A percentile compares a stretch with the other conserved stretches of the same genome.
Evolutionary conservation across 1,140 invertebrate genomes (phyloP).

Genomic region (Microplitis demolitor): DNA sequence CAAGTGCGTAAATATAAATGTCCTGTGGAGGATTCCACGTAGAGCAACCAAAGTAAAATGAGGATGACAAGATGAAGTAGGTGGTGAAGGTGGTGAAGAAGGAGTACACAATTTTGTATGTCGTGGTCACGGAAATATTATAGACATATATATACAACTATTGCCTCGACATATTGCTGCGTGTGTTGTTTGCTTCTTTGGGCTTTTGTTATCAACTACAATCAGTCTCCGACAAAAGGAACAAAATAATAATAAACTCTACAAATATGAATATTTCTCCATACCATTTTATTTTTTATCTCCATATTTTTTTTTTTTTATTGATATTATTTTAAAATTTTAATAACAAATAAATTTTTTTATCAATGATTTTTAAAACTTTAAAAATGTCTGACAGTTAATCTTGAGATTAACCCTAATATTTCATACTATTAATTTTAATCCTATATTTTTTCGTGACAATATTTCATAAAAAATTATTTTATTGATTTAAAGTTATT

Average conservation of each 20-base stretch:
- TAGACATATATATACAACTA: not conserved
- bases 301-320: not conserved
- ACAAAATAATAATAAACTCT: not conserved
- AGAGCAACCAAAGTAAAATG: slow-evolving; percentile 31
- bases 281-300: not conserved
- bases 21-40: slow-evolving; percentile 28
- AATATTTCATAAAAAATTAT: too few species aligned
- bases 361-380: too few species aligned
- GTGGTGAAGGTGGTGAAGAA: not conserved
- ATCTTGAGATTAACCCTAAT: too few species aligned
- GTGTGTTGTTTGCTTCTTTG: not conserved
- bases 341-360: too few species aligned
- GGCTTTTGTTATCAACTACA: slow-evolving; percentile 1
- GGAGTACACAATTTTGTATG: slow-evolving; percentile 9
- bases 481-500: not conserved
- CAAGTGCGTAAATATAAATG: slow-evolving; percentile 41
- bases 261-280: not conserved
- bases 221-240: not conserved
- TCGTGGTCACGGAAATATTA: not conserved
- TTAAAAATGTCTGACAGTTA: too few species aligned
- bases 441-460: too few species aligned
- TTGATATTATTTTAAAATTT: too few species aligned
- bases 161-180: not conserved
- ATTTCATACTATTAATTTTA: too few species aligned
- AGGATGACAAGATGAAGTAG: slow-evolving; percentile 8